Percentiles rank a stretch among this genome's conserved stretches.
These are phyloP conservation scores for Bombus fervidus DNA, from an alignment of 1,140 invertebrate species.

Conservation along the genomic window DNA sequence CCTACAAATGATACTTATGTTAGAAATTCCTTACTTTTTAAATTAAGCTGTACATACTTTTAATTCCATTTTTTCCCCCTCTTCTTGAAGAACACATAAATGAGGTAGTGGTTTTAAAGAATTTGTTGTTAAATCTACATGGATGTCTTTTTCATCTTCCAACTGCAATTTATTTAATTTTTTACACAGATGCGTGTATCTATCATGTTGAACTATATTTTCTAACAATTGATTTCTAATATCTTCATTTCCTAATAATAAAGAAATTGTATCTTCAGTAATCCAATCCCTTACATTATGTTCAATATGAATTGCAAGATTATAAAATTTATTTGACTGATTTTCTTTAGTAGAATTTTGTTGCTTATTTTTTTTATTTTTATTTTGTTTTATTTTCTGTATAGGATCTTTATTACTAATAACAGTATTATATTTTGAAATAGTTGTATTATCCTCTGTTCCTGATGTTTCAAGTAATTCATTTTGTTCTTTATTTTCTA, in stretches of 20 bases:
- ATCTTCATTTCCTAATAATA: constrained; percentile 74
- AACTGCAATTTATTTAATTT: constrained; percentile 75
- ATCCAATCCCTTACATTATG: constrained; percentile 79
- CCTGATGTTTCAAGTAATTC: background rate
- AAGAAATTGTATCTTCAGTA: constrained; percentile 76
- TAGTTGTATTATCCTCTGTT: background rate
- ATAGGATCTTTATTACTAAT: background rate
- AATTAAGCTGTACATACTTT: constrained; percentile 69
- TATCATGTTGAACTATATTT: constrained; percentile 69
- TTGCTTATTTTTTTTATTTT: constrained; percentile 37
- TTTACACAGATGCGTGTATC: constrained; percentile 75
- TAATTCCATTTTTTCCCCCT: constrained; percentile 76
- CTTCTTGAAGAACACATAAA: constrained; percentile 76
- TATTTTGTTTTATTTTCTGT: constrained; percentile 28
- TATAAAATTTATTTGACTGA: constrained; percentile 43
- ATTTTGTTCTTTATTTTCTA: constrained; percentile 41
- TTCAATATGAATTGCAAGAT: constrained; percentile 72
- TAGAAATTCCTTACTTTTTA: constrained; percentile 1
- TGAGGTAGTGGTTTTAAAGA: constrained; percentile 78
- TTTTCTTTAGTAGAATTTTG: constrained; percentile 38
- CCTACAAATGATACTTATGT: constrained; percentile 63
- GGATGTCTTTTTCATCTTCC: constrained; percentile 69
- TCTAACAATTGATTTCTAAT: constrained; percentile 73
- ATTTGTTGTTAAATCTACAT: constrained; percentile 47
- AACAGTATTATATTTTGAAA: background rate